Evolutionary conservation across 2,113 vertebrate species (phyloP), one percentile per base, ranked within the genome.

Genomic region (Malurus alboscapulatus): DNA sequence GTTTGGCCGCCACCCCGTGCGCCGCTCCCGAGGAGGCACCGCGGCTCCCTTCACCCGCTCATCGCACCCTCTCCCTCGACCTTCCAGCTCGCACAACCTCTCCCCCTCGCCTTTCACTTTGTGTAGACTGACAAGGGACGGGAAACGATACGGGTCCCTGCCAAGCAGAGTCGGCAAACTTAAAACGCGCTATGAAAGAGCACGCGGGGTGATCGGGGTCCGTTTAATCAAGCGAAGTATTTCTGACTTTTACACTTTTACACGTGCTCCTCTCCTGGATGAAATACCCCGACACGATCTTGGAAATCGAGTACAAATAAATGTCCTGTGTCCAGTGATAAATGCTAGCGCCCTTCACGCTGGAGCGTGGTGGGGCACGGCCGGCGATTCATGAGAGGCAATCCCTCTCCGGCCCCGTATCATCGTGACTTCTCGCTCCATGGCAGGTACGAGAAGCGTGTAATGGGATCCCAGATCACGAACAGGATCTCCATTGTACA

Each of bases 401-500:
- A 62, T 26, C 26, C 38, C 61, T 21, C 47, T 32, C 32, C 26
- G 9, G 38, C 27, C 63, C 47, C 5, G 9, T n/a, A 26, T 15
- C 79, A 27, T 10, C 67, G 0, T 58, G 76, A 78, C 82, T 53
- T 69, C 86, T 42, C 10, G 58, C 83, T 69, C 85, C 77, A 53
- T 45, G 87, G 80, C 91, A 96, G 94, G 84, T 91, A 94, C 27
- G 61, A 62, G 5, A 76, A 21, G 57, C 24, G 18, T 94, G 92
- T 89, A 95, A 95, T 62, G 84, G 80, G 84, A 92, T 92, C 87
- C 77, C 81, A n/a, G 92, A 84, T 84, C 73, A 84, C 8, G 53
- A 95, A 94, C 89, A 95, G 84, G 81, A 74, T 95, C 84, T 54
- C 89, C 75, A 89, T 89, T 95, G 93, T 95, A 68, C 69, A 27